These are phyloP conservation scores for Brevimyrus niger DNA, from an alignment of 2,113 vertebrate genomes.

Conservation along the genomic window DNA sequence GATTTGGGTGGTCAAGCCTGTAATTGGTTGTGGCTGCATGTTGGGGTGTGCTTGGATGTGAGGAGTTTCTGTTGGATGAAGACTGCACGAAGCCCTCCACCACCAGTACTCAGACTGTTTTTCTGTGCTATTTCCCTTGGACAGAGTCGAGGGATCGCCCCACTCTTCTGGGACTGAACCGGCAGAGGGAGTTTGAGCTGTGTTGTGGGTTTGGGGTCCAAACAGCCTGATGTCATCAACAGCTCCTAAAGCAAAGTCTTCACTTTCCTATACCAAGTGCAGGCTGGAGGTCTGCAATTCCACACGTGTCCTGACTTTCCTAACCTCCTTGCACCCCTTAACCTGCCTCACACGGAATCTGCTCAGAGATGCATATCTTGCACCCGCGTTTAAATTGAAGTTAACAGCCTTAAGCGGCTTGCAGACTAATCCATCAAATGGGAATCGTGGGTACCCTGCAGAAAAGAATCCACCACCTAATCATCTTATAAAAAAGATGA, in stretches of 20 bases:
- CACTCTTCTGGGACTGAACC: constrained; percentile 7
- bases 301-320: background rate
- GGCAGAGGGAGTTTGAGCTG: background rate
- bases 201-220: background rate
- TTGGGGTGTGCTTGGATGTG: constrained; percentile 9
- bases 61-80: background rate
- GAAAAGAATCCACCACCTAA: background rate
- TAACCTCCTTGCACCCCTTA: background rate
- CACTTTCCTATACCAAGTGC: background rate
- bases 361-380: background rate
- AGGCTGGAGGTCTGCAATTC: background rate
- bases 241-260: background rate
- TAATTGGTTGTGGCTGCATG: background rate
- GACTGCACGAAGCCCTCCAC: background rate
- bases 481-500: background rate
- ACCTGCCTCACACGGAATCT: background rate
- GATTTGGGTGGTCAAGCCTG: constrained; percentile 13
- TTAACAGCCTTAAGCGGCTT: background rate
- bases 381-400: background rate
- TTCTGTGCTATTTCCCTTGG: constrained; percentile 1
- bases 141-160: background rate
- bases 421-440: background rate
- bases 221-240: background rate
- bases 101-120: background rate
- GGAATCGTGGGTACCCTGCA: background rate